Evolutionary conservation across 2,113 vertebrate species (phyloP), one percentile per base, ranked within the genome.

Genomic region (Elachura formosa): DNA sequence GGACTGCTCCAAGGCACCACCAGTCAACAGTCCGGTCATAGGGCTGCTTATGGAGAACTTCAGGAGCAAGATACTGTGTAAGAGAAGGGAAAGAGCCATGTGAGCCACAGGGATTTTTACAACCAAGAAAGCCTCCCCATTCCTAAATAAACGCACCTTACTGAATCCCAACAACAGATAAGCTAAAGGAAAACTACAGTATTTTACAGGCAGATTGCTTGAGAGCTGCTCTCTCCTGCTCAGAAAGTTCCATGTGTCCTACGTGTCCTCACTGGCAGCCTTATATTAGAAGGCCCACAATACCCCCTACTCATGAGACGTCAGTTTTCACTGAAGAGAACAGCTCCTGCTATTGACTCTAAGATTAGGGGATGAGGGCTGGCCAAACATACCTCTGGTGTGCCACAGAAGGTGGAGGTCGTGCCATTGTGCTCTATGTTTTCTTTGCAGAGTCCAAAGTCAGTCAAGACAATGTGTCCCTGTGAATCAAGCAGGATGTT

Each of bases 401-500:
- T 99, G 96, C 99, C 99, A 1, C 99, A 99, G 98, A 99, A 99
- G 13, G 99, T 99, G 54, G 99, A 99, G 2, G 99, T 99, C 3
- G 99, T 99, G 92, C 99, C 99, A 2, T 99, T 99, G 95, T 98
- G 99, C 90, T 99, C 99, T 9, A 99, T 99, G 96, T 99, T 99
- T 97, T 99, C 99, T 93, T 99, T 99, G 98, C 99, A 99, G 81
- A 99, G 98, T 58, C 99, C 99, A 14, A 99, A 99, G 95, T 99
- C 99, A 21, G 99, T 99, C 75, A 99, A 98, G 75, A 99, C 98
- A 84, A 99, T 99, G 97, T 99, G 99, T 20, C 99, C 99, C 96
- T 99, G 99, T 1, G 99, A 99, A 95, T 99, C 99, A 12, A 99
- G 98, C 87, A 99, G 97, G 96, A 99, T 99, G 96, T 99, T 99